These are phyloP conservation scores for Scaptodrosophila lebanonensis DNA, from an alignment of 1,140 invertebrate species.

Conservation along the genomic window DNA sequence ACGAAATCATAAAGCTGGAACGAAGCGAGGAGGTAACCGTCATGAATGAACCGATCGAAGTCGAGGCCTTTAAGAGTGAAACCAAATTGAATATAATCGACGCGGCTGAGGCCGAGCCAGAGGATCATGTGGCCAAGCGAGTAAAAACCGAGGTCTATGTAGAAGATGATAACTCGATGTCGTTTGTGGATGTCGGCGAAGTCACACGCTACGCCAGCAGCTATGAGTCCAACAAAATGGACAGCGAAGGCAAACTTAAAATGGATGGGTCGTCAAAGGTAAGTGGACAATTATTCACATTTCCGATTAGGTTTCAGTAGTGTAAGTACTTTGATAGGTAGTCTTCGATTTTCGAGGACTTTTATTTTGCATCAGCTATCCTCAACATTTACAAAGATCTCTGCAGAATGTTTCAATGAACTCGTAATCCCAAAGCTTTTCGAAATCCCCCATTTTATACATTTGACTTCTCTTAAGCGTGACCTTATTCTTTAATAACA, in stretches of 20 bases:
- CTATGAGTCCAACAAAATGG: constrained; percentile 33
- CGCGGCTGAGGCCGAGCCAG: constrained; percentile 15
- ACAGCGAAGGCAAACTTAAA: constrained; percentile 43
- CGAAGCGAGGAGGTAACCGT: constrained; percentile 60
- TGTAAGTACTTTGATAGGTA: too few species aligned
- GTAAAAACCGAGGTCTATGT: constrained; percentile 39
- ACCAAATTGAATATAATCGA: constrained; percentile 40
- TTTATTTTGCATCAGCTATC: not conserved
- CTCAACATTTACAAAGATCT: constrained; percentile 76
- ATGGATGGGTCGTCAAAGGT: constrained; percentile 23
- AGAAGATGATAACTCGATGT: constrained; percentile 59
- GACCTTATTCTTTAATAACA: too few species aligned
- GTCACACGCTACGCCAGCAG: constrained; percentile 50
- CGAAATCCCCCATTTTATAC: too few species aligned
- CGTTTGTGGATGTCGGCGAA: constrained; percentile 51
- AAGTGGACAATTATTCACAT: not conserved
- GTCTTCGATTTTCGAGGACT: too few species aligned
- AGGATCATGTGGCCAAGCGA: constrained; percentile 43
- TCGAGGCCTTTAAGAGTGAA: constrained; percentile 52
- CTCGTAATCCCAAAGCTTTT: too few species aligned
- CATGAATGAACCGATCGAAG: constrained; percentile 46
- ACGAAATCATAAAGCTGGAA: constrained; percentile 66
- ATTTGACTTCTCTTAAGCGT: too few species aligned
- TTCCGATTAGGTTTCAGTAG: not conserved
- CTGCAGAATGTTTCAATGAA: too few species aligned